Evolutionary conservation across 2,888 invertebrate genomes (phyloP).

Genomic region (Andrena praecox): DNA sequence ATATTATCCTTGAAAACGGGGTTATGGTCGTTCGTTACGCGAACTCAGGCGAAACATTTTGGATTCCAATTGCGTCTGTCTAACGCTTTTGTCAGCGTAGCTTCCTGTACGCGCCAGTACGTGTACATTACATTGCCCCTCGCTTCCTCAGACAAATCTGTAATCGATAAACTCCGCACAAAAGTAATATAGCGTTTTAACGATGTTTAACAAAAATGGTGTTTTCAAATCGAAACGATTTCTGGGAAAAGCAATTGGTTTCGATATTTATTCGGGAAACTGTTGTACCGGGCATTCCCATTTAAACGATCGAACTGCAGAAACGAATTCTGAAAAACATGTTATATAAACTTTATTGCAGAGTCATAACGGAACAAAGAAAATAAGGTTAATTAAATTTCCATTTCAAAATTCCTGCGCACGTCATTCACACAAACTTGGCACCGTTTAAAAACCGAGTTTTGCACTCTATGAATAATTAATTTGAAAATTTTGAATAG

Average conservation of each 20-base stretch:
- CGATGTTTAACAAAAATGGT: background rate
- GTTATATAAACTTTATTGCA: too few relatives aligned
- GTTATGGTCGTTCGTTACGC: constrained; percentile 55
- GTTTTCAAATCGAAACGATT: background rate
- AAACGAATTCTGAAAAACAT: too few relatives aligned
- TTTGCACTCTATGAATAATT: too few relatives aligned
- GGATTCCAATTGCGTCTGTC: constrained; percentile 62
- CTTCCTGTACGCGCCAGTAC: too few relatives aligned
- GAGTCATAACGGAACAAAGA: too few relatives aligned
- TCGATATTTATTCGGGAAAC: background rate
- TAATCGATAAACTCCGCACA: constrained; percentile 21
- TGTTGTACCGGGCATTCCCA: too few relatives aligned
- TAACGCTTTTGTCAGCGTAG: constrained; percentile 27
- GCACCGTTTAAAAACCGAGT: too few relatives aligned
- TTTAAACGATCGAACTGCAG: too few relatives aligned
- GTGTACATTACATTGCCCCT: constrained; percentile 16
- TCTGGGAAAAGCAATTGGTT: background rate
- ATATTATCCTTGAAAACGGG: constrained; percentile 51
- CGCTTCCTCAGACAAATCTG: constrained; percentile 4
- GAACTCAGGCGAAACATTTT: constrained; percentile 67
- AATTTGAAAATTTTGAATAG: too few relatives aligned
- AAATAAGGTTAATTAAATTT: too few relatives aligned
- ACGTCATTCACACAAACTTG: too few relatives aligned
- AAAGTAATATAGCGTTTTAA: background rate
- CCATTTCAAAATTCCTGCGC: too few relatives aligned